phyloP scores from a whole-genome alignment of 2,888 invertebrate genomes.

The Euphydryas editha region DNA sequence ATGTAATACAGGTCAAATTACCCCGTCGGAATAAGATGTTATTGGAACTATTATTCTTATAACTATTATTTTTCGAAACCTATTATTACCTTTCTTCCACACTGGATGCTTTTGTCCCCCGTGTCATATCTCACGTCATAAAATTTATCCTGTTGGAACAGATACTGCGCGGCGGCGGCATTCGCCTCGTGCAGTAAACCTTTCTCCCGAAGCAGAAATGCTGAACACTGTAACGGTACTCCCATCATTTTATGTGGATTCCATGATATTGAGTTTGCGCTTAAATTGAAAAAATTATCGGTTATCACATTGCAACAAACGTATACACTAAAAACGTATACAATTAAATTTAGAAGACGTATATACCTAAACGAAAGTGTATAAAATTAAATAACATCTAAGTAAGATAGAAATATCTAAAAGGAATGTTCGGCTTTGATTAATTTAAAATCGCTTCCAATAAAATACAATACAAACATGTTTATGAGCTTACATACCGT shows the following conservation, averaged over 20 bases:
- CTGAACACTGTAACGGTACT: conserved; percentile 90
- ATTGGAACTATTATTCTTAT: neutral
- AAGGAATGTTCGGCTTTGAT: too few species aligned
- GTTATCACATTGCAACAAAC: neutral
- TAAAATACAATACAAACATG: neutral
- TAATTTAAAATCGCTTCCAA: too few species aligned
- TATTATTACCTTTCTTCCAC: conserved; percentile 92
- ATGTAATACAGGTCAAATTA: too few species aligned
- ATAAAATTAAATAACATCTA: too few species aligned
- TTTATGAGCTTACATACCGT: conserved; percentile 67
- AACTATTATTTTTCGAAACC: neutral
- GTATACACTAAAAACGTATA: too few species aligned
- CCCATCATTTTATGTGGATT: conserved; percentile 94
- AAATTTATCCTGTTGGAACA: conserved; percentile 93
- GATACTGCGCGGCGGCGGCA: conserved; percentile 88
- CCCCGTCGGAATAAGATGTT: too few species aligned
- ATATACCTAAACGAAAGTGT: too few species aligned
- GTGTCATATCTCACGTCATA: conserved; percentile 91
- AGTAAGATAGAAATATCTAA: neutral
- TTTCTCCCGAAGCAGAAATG: conserved; percentile 85
- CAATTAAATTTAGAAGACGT: too few species aligned
- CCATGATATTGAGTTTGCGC: conserved; percentile 91
- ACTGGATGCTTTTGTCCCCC: conserved; percentile 95
- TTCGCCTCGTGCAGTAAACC: conserved; percentile 87
- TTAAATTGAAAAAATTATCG: conserved; percentile 52